Percentiles rank a stretch among this genome's conserved stretches.
Evolutionary conservation across 2,888 invertebrate genomes (phyloP).

Genomic region (Ypsolopha sequella): DNA sequence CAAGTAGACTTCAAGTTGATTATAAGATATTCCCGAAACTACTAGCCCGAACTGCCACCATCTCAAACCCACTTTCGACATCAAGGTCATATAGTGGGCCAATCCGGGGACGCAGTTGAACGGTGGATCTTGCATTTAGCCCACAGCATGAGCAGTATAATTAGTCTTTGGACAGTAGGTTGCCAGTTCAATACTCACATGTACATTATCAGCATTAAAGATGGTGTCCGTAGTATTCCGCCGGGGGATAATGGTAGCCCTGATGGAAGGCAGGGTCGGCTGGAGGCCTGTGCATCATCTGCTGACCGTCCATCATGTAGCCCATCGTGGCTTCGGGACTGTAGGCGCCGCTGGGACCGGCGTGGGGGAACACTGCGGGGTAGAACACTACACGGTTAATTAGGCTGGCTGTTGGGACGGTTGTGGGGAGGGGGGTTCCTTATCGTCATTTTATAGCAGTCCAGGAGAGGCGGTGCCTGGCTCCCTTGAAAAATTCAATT

Average conservation of each 20-base stretch:
- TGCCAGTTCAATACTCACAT: slow-evolving; percentile 41
- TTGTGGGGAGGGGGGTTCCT: neutral
- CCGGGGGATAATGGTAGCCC: slow-evolving; percentile 92
- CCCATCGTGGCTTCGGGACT: slow-evolving; percentile 97
- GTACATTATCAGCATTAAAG: slow-evolving; percentile 77
- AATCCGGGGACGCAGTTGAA: no score
- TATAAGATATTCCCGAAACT: no score
- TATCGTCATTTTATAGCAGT: no score
- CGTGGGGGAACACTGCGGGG: slow-evolving; percentile 89
- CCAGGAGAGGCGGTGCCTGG: no score
- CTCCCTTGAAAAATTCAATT: no score
- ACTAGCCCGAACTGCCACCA: no score
- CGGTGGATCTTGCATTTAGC: no score
- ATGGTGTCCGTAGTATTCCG: slow-evolving; percentile 95
- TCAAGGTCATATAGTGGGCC: no score
- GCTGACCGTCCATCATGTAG: slow-evolving; percentile 98
- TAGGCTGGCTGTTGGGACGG: slow-evolving; percentile 27
- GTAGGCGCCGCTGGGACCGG: slow-evolving; percentile 95
- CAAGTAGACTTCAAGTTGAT: no score
- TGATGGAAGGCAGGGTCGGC: slow-evolving; percentile 94
- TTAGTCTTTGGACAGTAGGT: no score
- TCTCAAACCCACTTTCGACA: no score
- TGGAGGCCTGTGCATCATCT: slow-evolving; percentile 97
- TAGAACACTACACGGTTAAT: slow-evolving; percentile 65
- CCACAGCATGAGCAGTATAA: no score